Evolutionary conservation across 1,140 invertebrate genomes (phyloP).

Genomic region (Cheumatopsyche charites): DNA sequence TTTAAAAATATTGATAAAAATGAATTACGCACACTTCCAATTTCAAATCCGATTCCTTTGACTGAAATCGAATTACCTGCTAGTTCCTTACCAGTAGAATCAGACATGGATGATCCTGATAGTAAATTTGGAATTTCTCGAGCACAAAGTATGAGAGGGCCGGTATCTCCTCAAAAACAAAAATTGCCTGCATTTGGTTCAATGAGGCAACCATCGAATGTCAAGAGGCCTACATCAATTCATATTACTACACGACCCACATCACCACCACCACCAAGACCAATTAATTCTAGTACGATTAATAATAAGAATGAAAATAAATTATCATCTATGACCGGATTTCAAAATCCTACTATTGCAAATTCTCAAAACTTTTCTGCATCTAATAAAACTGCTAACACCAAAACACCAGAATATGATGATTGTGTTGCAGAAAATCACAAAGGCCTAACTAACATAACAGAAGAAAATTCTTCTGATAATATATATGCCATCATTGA

Average conservation of each 20-base stretch:
- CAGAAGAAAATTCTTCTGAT: constrained; percentile 69
- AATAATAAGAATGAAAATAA: constrained; percentile 31
- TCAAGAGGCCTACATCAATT: constrained; percentile 73
- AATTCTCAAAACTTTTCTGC: constrained; percentile 23
- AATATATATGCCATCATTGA: constrained; percentile 89
- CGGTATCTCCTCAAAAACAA: constrained; percentile 60
- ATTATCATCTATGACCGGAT: constrained; percentile 58
- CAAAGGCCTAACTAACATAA: constrained; percentile 66
- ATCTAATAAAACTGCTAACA: constrained; percentile 48
- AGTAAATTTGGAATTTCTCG: constrained; percentile 68
- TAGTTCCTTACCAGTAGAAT: constrained; percentile 64
- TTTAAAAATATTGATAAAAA: constrained; percentile 72
- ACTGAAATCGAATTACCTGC: constrained; percentile 67
- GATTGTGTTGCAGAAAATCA: constrained; percentile 74
- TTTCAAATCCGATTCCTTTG: constrained; percentile 80
- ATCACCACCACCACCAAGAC: constrained; percentile 69
- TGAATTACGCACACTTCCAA: constrained; percentile 74
- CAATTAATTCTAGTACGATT: constrained; percentile 51
- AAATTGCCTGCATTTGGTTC: constrained; percentile 79
- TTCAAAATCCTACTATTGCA: constrained; percentile 60
- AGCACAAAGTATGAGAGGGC: constrained; percentile 77
- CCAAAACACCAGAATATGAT: constrained; percentile 68
- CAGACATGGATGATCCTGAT: constrained; percentile 58
- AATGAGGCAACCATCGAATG: constrained; percentile 69
- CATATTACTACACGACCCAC: constrained; percentile 66